A percentile compares a stretch with the other conserved stretches of the same genome.
These are phyloP conservation scores for Atethmia centrago DNA, from an alignment of 2,888 invertebrate species.

Conservation along the genomic window DNA sequence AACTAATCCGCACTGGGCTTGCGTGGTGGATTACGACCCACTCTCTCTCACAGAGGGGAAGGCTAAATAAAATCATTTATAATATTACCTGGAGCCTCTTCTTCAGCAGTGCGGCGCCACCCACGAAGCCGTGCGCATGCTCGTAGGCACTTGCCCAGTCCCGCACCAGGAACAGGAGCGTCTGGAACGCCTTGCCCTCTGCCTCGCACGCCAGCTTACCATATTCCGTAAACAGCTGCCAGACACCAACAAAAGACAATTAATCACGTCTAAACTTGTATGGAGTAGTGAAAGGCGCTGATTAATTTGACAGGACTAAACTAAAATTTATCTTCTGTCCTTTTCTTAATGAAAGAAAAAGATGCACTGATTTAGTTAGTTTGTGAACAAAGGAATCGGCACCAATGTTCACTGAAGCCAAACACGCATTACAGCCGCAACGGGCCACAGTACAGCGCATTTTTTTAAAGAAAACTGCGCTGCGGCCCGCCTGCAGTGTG, in stretches of 20 bases:
- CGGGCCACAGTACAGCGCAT: neutral
- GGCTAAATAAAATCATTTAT: neutral
- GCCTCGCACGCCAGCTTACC: slow-evolving; percentile 95
- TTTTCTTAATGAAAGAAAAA: no score
- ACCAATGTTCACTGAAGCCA: neutral
- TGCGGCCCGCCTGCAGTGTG: no score
- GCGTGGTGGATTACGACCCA: neutral
- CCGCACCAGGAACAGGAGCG: slow-evolving; percentile 95
- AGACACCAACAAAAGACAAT: neutral
- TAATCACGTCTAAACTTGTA: no score
- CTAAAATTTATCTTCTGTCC: no score
- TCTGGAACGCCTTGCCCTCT: slow-evolving; percentile 96
- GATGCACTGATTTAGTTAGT: no score
- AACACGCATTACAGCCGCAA: neutral
- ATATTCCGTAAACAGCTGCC: slow-evolving; percentile 98
- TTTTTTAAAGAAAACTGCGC: neutral
- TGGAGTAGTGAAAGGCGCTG: no score
- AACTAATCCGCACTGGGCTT: neutral
- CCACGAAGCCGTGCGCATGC: slow-evolving; percentile 95
- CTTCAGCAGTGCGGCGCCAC: slow-evolving; percentile 96
- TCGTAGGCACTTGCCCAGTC: slow-evolving; percentile 99
- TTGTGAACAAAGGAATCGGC: no score
- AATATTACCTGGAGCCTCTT: slow-evolving; percentile 93
- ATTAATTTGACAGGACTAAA: no score
- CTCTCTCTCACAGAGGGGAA: neutral